Conservation (phyloP, 2,888 invertebrate species). For the Stenotaenia linearis region DNA sequence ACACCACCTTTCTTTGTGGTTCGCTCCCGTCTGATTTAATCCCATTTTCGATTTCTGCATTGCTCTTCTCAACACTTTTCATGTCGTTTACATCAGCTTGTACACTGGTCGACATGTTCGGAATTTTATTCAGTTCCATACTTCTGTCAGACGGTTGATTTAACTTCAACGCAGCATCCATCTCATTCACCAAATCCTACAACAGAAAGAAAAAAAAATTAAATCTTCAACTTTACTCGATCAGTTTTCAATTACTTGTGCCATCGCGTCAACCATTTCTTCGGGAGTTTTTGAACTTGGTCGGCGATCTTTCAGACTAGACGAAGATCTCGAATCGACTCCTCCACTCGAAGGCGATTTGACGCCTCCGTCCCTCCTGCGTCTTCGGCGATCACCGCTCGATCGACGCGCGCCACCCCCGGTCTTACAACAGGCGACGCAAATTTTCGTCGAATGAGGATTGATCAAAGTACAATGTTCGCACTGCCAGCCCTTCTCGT, state of each 20-base stretch:
- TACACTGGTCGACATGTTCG: neutral
- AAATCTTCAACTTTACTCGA: neutral
- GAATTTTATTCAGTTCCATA: neutral
- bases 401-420: constrained; percentile 1
- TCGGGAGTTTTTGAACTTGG: neutral
- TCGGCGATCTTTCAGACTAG: neutral
- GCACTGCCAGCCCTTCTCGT: constrained; percentile 64
- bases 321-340: neutral
- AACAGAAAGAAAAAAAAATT: neutral
- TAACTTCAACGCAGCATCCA: neutral
- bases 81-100: neutral
- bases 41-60: neutral
- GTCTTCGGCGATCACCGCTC: neutral
- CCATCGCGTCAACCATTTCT: neutral
- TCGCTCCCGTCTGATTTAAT: neutral
- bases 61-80: neutral
- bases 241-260: neutral
- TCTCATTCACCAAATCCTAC: neutral
- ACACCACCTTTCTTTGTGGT: constrained; percentile 9
- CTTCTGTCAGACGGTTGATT: neutral
- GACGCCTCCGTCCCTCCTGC: neutral
- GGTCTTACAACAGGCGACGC: constrained; percentile 81
- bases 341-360: constrained; percentile 21
- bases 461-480: constrained; percentile 87
- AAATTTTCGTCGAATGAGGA: constrained; percentile 69